Evolutionary conservation across 2,113 vertebrate genomes (phyloP).

Genomic region (Heptranchias perlo): DNA sequence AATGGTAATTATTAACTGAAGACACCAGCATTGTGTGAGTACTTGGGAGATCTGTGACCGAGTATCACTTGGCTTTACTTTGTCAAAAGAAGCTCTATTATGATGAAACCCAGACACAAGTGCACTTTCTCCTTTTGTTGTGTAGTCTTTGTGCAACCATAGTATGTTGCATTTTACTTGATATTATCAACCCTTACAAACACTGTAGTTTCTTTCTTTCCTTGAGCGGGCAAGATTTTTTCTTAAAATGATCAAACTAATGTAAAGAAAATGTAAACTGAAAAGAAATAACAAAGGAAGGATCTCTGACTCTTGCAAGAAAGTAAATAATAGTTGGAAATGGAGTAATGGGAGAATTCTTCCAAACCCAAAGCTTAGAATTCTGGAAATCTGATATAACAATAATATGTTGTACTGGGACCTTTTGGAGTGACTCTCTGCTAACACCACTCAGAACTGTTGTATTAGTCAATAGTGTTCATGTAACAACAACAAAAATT

Average conservation of each 20-base stretch:
- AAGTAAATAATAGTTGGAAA: background rate
- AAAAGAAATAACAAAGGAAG: background rate
- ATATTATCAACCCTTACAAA: background rate
- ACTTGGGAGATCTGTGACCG: background rate
- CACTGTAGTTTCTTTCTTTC: background rate
- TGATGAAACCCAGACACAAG: background rate
- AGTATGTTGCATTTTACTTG: background rate
- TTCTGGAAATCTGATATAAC: background rate
- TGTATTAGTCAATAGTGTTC: background rate
- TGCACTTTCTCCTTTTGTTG: background rate
- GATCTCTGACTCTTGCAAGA: background rate
- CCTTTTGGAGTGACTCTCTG: background rate
- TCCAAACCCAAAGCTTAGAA: background rate
- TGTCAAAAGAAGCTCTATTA: background rate
- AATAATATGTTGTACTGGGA: background rate
- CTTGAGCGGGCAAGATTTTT: background rate
- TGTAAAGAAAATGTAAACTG: background rate
- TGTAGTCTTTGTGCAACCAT: background rate
- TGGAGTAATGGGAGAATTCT: background rate
- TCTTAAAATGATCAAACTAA: background rate
- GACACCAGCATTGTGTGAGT: background rate
- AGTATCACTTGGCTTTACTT: background rate
- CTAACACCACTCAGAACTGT: background rate
- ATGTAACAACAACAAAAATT: background rate
- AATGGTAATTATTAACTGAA: background rate